Conservation (phyloP, 2,113 vertebrate species). For the Ophthalmotilapia sp. region DNA sequence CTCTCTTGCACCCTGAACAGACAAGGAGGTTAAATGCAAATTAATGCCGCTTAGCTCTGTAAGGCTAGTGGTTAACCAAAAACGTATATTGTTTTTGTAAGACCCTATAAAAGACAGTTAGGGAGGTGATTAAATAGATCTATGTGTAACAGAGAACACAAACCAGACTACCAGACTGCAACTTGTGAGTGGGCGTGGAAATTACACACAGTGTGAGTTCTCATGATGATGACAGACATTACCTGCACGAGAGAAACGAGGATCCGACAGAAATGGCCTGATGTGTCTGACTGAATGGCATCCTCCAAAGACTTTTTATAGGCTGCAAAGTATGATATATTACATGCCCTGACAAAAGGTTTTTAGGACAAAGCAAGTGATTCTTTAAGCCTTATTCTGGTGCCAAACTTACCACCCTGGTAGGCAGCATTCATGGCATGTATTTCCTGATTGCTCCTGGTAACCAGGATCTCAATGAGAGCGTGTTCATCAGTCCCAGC, state of each 20-base stretch:
- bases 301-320: slow-evolving; percentile 87
- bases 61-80: neutral
- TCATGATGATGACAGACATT: neutral
- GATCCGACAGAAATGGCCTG: slow-evolving; percentile 87
- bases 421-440: slow-evolving; percentile 83
- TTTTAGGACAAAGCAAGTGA: neutral
- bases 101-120: neutral
- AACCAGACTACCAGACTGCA: slow-evolving; percentile 10
- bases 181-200: slow-evolving; percentile 42
- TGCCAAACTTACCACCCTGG: slow-evolving; percentile 64
- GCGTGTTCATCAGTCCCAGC: slow-evolving; percentile 89
- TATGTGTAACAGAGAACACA: neutral
- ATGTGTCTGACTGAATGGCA: slow-evolving; percentile 87
- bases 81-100: neutral
- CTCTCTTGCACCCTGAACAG: slow-evolving; percentile 82
- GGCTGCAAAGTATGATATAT: slow-evolving; percentile 49
- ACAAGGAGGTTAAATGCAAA: neutral
- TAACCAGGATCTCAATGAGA: slow-evolving; percentile 91
- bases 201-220: neutral
- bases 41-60: neutral
- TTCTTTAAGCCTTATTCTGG: neutral
- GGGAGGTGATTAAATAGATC: neutral
- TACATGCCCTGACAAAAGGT: neutral
- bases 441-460: slow-evolving; percentile 86
- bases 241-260: slow-evolving; percentile 90